These are phyloP conservation scores for Zoroaster sp. DNA, from an alignment of 53 echinoderm and acorn worm species.

Conservation along the genomic window DNA sequence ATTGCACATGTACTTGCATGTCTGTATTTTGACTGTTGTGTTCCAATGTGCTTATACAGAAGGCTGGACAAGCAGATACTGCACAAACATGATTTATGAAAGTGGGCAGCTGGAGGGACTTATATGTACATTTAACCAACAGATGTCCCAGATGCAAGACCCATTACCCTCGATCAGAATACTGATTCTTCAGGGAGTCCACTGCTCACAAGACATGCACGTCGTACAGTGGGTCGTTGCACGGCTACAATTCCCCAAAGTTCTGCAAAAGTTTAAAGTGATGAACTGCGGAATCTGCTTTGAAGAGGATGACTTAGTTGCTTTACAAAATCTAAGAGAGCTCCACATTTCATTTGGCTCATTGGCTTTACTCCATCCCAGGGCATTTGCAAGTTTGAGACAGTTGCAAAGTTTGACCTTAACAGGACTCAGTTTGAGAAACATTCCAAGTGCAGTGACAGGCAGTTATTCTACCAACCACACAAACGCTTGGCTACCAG, in stretches of 20 bases:
- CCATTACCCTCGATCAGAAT: background rate
- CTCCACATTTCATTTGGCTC: background rate
- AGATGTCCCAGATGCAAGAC: background rate
- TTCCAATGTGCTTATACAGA: background rate
- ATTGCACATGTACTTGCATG: background rate
- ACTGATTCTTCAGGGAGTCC: background rate
- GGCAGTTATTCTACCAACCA: background rate
- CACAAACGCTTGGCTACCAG: background rate
- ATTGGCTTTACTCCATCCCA: background rate
- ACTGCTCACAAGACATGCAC: background rate
- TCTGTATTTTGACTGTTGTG: background rate
- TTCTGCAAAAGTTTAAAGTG: background rate
- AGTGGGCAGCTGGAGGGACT: background rate
- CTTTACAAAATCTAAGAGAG: background rate
- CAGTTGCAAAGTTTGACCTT: background rate
- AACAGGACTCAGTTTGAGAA: background rate
- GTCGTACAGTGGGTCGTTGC: background rate
- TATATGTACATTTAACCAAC: background rate
- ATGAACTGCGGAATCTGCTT: background rate
- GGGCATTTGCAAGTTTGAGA: background rate
- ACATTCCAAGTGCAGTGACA: constrained; percentile 18
- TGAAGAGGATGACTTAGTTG: background rate
- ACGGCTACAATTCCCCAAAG: background rate
- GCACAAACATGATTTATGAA: background rate
- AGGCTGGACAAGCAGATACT: background rate